Conservation (phyloP, 1,140 invertebrate species). For the Drosophila punjabiensis region DNA sequence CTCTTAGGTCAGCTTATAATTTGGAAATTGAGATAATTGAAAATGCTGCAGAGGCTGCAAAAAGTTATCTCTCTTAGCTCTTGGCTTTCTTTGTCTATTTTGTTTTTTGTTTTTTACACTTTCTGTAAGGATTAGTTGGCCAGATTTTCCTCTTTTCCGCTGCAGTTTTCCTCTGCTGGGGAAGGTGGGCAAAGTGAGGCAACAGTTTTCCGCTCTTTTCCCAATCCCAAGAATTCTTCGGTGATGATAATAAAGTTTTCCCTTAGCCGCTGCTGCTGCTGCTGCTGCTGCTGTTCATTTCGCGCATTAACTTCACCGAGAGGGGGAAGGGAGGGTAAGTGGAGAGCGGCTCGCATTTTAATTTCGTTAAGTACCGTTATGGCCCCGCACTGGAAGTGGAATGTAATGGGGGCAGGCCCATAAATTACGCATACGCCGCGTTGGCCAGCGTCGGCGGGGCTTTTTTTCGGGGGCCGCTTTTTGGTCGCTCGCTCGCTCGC, state of each 20-base stretch:
- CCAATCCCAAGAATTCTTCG: conserved; percentile 32
- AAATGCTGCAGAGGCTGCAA: conserved; percentile 1
- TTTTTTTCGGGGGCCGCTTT: neutral
- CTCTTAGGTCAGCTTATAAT: conserved; percentile 57
- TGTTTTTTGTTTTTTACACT: neutral
- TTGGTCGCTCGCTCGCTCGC: too few relatives aligned
- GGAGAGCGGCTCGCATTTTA: conserved; percentile 42
- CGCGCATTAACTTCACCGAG: conserved; percentile 40
- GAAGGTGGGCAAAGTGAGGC: conserved; percentile 7
- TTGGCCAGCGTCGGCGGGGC: neutral
- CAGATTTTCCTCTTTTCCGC: conserved; percentile 1
- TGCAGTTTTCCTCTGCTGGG: conserved; percentile 4
- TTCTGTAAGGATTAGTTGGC: conserved; percentile 33
- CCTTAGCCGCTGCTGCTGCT: neutral
- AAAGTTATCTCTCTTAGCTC: conserved; percentile 20
- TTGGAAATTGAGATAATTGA: conserved; percentile 38
- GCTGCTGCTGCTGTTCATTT: conserved; percentile 26
- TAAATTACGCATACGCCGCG: conserved; percentile 60
- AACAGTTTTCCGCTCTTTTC: conserved; percentile 19
- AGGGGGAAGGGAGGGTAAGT: neutral
- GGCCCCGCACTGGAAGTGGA: conserved; percentile 12
- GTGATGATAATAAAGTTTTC: conserved; percentile 51
- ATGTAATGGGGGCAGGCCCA: conserved; percentile 37
- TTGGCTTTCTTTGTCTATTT: neutral
- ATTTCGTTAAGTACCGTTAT: conserved; percentile 63